phyloP scores from a whole-genome alignment of 1,140 invertebrate species.

The Scaptomyza pallida region DNA sequence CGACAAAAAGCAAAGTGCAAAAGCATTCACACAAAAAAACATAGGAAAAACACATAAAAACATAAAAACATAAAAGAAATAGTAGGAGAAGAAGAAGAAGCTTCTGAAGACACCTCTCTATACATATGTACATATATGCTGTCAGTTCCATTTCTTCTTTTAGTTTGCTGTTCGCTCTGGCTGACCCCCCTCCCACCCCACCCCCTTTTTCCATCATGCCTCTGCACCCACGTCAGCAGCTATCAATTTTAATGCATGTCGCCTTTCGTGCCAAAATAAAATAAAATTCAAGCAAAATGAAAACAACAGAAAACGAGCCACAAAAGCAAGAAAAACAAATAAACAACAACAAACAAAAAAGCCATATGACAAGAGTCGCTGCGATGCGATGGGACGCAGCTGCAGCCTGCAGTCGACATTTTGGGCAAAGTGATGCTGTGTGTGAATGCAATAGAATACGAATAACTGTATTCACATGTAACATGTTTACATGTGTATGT shows the following conservation, averaged over 20 bases:
- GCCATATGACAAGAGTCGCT: constrained; percentile 41
- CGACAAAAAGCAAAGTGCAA: constrained; percentile 49
- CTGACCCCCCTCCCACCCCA: neutral
- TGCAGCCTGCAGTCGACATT: constrained; percentile 21
- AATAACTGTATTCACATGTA: neutral
- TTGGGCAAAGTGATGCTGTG: constrained; percentile 4
- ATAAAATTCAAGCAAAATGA: constrained; percentile 16
- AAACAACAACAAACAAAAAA: constrained; percentile 34
- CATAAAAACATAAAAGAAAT: too few species aligned
- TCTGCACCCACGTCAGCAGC: constrained; percentile 21
- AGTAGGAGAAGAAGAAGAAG: constrained; percentile 33
- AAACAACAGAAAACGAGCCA: constrained; percentile 1
- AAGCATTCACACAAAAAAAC: constrained; percentile 15
- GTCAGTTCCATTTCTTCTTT: constrained; percentile 39
- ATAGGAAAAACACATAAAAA: constrained; percentile 7
- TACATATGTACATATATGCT: constrained; percentile 1
- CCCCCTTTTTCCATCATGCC: neutral
- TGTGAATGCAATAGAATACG: constrained; percentile 12
- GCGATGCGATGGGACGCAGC: constrained; percentile 18
- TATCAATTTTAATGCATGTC: constrained; percentile 53
- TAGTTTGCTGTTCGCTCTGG: neutral
- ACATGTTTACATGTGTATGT: neutral
- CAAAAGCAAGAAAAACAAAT: constrained; percentile 2
- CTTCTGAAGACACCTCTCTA: constrained; percentile 34
- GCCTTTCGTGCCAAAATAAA: constrained; percentile 42